Evolutionary conservation across 2,113 vertebrate species (phyloP).

Genomic region (Nanorana parkeri): DNA sequence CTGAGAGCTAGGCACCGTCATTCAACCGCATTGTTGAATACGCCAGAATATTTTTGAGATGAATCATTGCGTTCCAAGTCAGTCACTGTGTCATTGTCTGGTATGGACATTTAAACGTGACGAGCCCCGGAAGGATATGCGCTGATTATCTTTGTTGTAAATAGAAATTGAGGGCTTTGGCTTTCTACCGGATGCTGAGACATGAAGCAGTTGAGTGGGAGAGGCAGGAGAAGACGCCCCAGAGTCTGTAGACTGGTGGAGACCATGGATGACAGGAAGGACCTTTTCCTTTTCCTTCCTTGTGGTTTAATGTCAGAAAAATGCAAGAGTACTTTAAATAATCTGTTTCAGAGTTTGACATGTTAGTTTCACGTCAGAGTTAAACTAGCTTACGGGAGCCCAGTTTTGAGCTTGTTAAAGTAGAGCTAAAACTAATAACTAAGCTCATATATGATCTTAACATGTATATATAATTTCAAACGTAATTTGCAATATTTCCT

Average conservation of each 20-base stretch:
- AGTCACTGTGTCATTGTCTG: constrained; percentile 12
- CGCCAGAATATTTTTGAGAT: background rate
- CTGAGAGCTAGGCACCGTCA: too few species aligned
- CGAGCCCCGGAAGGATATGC: constrained; percentile 28
- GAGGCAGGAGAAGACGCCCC: constrained; percentile 38
- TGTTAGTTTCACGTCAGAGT: background rate
- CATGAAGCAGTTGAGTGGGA: background rate
- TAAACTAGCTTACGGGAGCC: too few species aligned
- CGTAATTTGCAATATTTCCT: too few species aligned
- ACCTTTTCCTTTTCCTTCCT: constrained; percentile 45
- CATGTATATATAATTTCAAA: too few species aligned
- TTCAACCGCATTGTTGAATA: too few species aligned
- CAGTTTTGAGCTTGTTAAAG: too few species aligned
- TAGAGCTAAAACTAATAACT: too few species aligned
- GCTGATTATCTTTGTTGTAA: constrained; percentile 24
- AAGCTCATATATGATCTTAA: too few species aligned
- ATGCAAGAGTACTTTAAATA: constrained; percentile 20
- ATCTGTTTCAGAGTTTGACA: background rate
- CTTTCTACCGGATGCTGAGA: constrained; percentile 7
- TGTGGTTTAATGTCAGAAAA: constrained; percentile 15
- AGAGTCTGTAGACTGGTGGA: constrained; percentile 34
- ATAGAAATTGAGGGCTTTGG: constrained; percentile 15
- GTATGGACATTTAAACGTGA: constrained; percentile 4
- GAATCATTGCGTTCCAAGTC: constrained; percentile 15
- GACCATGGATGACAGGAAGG: constrained; percentile 47